A percentile compares a stretch with the other conserved stretches of the same genome.
phyloP scores from a whole-genome alignment of 2,888 invertebrate genomes.

The Blera fallax region DNA sequence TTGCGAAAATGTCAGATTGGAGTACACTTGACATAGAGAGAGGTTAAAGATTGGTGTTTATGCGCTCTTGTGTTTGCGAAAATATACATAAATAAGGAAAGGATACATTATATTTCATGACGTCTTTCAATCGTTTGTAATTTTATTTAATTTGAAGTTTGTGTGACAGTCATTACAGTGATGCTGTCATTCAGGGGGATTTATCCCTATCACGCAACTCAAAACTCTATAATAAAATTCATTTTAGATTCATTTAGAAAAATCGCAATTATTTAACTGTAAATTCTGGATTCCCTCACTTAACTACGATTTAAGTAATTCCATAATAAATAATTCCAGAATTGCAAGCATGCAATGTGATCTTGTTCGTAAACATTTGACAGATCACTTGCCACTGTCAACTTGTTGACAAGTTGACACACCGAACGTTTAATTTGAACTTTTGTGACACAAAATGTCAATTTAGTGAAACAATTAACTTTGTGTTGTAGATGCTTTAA shows the following conservation, averaged over 20 bases:
- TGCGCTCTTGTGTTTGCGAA: neutral
- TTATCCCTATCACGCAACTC: too few species aligned
- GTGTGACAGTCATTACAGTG: neutral
- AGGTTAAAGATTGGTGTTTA: conserved; percentile 25
- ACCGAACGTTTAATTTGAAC: neutral
- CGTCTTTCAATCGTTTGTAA: neutral
- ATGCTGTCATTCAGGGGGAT: neutral
- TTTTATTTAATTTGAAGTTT: conserved; percentile 4
- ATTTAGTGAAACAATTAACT: neutral
- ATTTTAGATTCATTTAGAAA: too few species aligned
- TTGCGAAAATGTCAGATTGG: conserved; percentile 39
- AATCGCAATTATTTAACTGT: too few species aligned
- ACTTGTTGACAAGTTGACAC: neutral
- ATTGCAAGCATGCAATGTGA: too few species aligned
- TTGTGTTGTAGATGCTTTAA: too few species aligned
- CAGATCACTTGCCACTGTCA: neutral
- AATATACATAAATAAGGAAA: conserved; percentile 2
- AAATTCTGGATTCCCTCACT: too few species aligned
- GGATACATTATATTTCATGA: neutral
- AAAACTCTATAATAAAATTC: too few species aligned
- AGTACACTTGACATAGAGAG: conserved; percentile 46
- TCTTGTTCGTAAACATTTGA: neutral
- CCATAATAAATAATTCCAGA: too few species aligned
- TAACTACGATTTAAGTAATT: too few species aligned
- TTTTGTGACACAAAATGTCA: neutral